A percentile compares a stretch with the other conserved stretches of the same genome.
These are phyloP conservation scores for Apogon talboti DNA, from an alignment of 2,797 vertebrate genomes.

Conservation along the genomic window DNA sequence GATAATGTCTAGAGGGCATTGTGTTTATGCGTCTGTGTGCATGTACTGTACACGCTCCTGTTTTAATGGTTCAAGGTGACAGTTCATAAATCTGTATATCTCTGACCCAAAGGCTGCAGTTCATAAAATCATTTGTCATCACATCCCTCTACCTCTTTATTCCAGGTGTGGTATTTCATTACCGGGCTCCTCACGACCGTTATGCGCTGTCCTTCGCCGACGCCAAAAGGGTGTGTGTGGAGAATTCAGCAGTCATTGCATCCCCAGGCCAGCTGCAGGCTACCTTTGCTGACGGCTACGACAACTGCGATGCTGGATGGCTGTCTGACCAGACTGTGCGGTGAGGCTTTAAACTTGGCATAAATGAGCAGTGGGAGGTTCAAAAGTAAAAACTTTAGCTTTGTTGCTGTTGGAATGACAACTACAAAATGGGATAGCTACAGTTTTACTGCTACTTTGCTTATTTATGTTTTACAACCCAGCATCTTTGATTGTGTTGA, in stretches of 20 bases:
- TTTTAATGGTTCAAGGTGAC: slow-evolving; percentile 39
- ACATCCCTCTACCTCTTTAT: slow-evolving; percentile 16
- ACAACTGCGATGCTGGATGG: slow-evolving; percentile 97
- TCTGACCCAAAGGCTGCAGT: slow-evolving; percentile 22
- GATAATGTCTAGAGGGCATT: slow-evolving; percentile 43
- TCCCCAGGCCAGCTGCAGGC: slow-evolving; percentile 90
- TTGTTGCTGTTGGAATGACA: not conserved
- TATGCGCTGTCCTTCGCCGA: slow-evolving; percentile 88
- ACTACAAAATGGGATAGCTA: not conserved
- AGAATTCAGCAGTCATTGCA: slow-evolving; percentile 89
- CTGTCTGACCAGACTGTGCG: slow-evolving; percentile 92
- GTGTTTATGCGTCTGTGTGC: slow-evolving; percentile 28
- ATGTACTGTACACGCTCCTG: slow-evolving; percentile 28
- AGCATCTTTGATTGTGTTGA: not conserved
- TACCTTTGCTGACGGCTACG: slow-evolving; percentile 93
- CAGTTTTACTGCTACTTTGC: slow-evolving; percentile 10
- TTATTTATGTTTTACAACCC: not conserved
- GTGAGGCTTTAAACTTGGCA: slow-evolving; percentile 72
- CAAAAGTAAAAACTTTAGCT: not conserved
- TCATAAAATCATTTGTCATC: slow-evolving; percentile 17
- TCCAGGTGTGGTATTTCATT: slow-evolving; percentile 94
- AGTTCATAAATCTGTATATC: slow-evolving; percentile 30
- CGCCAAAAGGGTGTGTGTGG: slow-evolving; percentile 87
- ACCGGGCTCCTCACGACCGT: slow-evolving; percentile 89
- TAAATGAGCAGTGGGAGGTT: not conserved